These are phyloP conservation scores for Neocrepidodera transversa DNA, from an alignment of 2,888 invertebrate species.

Conservation along the genomic window DNA sequence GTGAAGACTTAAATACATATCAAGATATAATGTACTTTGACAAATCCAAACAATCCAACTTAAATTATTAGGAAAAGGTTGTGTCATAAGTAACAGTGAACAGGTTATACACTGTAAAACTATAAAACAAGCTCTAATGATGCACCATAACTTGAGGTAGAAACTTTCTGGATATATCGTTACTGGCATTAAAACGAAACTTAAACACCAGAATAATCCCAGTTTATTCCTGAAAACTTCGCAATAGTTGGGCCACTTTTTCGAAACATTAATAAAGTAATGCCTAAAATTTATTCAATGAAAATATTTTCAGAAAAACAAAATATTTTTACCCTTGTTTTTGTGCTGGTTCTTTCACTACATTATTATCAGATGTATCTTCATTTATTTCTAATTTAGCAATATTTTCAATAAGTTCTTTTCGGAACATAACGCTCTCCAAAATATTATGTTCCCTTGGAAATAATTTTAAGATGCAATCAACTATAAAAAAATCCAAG, in stretches of 20 bases:
- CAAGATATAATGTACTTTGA: slow-evolving; percentile 32
- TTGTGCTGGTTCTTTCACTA: background rate
- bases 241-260: slow-evolving; percentile 25
- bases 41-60: slow-evolving; percentile 31
- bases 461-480: slow-evolving; percentile 28
- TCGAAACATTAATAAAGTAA: slow-evolving; percentile 23
- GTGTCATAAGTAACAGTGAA: slow-evolving; percentile 19
- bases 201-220: slow-evolving; percentile 44
- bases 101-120: slow-evolving; percentile 9
- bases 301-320: too few species aligned
- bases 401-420: slow-evolving; percentile 3
- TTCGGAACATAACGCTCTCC: slow-evolving; percentile 11
- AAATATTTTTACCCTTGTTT: slow-evolving; percentile 3
- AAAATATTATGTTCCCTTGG: slow-evolving; percentile 29
- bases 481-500: slow-evolving; percentile 57
- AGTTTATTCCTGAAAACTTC: slow-evolving; percentile 31
- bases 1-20: slow-evolving; percentile 36
- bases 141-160: slow-evolving; percentile 48
- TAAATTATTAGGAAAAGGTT: slow-evolving; percentile 18
- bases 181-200: slow-evolving; percentile 47
- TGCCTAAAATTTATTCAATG: slow-evolving; percentile 18
- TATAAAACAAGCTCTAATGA: slow-evolving; percentile 28
- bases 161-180: slow-evolving; percentile 49
- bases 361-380: background rate
- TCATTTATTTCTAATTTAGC: slow-evolving; percentile 1